Evolutionary conservation across 2,113 vertebrate species (phyloP), one percentile per base, ranked within the genome.

Genomic region (Rhadina sibilatrix): DNA sequence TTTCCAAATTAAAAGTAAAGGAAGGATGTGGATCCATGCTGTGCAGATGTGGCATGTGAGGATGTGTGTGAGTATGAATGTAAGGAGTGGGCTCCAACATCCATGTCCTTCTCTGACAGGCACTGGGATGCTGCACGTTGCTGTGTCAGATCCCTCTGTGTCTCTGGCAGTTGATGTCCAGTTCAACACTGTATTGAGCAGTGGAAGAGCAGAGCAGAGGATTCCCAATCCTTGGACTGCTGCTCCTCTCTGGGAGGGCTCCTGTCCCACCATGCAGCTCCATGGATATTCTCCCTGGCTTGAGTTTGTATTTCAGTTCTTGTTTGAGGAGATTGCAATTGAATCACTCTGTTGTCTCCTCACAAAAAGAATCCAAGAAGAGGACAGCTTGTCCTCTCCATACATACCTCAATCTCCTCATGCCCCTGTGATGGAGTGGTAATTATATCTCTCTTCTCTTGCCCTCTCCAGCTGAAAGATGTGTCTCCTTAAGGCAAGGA

Each of bases 251-350:
- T 52, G 44, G 27, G 12, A 85, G 49, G 5, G 52, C 35, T 83
- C 46, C n/a, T 83, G 33, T 37, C 13, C 54, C 28, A 37, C n/a
- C 17, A 6, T 12, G 17, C n/a, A 86, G 16, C 27, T 50, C 21
- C n/a, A 28, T 10, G 33, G 47, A 18, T 42, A 23, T 25, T 33
- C 38, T 75, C 27, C 60, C 11, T 76, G 28, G n/a, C 60, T 44
- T 80, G 23, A 74, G 50, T 37, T 79, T 74, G 20, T 52, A 9
- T 54, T 81, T 59, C 44, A 22, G 50, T 35, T 74, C 23, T 25
- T 0, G 0, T 4, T 21, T 40, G 40, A 64, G 31, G 56, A 52
- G 30, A 44, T 33, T 69, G 42, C 12, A 72, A 18, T 20, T 44
- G 47, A 85, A 56, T 65, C 61, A 25, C n/a, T 71, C 24, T 57